Evolutionary conservation across 2,888 invertebrate species (phyloP).

Genomic region (Griposia aprilina): DNA sequence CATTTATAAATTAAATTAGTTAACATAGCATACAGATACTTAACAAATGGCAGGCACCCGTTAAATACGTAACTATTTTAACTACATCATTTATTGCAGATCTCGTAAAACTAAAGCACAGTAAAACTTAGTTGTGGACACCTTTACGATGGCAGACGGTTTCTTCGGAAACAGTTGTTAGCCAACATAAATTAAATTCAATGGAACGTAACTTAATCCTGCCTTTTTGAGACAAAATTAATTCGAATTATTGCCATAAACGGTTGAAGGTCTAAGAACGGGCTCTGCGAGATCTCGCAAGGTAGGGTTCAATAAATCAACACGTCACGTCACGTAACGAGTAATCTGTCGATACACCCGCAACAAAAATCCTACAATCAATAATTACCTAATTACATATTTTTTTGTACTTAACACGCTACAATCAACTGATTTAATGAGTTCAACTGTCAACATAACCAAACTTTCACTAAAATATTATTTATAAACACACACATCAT

Average conservation of each 20-base stretch:
- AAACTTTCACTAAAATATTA: slow-evolving; percentile 78
- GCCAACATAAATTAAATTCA: slow-evolving; percentile 48
- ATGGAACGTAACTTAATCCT: slow-evolving; percentile 44
- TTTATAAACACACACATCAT: slow-evolving; percentile 52
- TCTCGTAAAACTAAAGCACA: slow-evolving; percentile 40
- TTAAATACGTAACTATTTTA: slow-evolving; percentile 19
- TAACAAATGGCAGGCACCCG: neutral
- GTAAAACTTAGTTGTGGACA: slow-evolving; percentile 33
- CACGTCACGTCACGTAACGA: slow-evolving; percentile 29
- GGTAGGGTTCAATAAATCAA: slow-evolving; percentile 66
- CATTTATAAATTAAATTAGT: neutral
- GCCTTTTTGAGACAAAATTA: slow-evolving; percentile 58
- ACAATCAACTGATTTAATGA: slow-evolving; percentile 61
- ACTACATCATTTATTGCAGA: slow-evolving; percentile 28
- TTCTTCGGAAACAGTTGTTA: slow-evolving; percentile 46
- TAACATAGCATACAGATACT: neutral
- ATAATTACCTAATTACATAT: slow-evolving; percentile 62
- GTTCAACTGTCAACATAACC: slow-evolving; percentile 84
- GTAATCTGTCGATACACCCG: slow-evolving; percentile 23
- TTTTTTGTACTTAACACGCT: slow-evolving; percentile 46
- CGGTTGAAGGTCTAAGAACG: slow-evolving; percentile 72
- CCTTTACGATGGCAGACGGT: slow-evolving; percentile 43
- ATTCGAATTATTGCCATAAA: slow-evolving; percentile 63
- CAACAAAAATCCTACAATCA: slow-evolving; percentile 27
- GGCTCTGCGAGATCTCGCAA: slow-evolving; percentile 71